Evolutionary conservation across 2,113 vertebrate genomes (phyloP).

Genomic region (Siniperca knerii): DNA sequence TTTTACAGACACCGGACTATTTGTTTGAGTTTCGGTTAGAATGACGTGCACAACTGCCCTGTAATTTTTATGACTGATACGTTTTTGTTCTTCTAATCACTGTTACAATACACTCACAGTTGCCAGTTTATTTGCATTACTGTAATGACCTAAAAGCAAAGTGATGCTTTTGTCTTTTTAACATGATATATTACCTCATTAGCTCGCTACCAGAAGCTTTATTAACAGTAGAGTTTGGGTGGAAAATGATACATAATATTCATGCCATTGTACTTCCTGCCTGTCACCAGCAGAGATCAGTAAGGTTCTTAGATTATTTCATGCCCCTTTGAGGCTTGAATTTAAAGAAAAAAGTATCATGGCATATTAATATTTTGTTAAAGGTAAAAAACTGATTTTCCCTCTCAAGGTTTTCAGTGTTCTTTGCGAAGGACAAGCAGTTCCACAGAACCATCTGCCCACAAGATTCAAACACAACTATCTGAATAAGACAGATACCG

Average conservation of each 20-base stretch:
- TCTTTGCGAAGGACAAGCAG: not conserved
- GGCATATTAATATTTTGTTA: not conserved
- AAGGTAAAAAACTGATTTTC: not conserved
- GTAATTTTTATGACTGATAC: not conserved
- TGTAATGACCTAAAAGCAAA: no score
- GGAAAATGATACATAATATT: no score
- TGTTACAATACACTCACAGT: not conserved
- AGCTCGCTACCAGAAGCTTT: no score
- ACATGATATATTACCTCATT: no score
- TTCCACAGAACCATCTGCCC: not conserved
- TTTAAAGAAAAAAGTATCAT: not conserved
- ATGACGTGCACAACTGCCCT: not conserved
- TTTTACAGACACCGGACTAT: not conserved
- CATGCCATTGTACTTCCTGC: not conserved
- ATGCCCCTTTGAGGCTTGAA: not conserved
- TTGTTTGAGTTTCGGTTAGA: not conserved
- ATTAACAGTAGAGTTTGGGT: no score
- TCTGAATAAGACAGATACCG: conserved; percentile 23
- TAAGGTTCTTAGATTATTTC: not conserved
- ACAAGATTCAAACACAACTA: not conserved
- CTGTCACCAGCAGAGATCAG: conserved; percentile 40
- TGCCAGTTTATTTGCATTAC: not conserved
- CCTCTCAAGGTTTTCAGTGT: not conserved
- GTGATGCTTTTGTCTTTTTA: no score
- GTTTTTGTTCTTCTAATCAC: not conserved